These are phyloP conservation scores for Heliothis virescens DNA, from an alignment of 1,140 invertebrate genomes.

Conservation along the genomic window DNA sequence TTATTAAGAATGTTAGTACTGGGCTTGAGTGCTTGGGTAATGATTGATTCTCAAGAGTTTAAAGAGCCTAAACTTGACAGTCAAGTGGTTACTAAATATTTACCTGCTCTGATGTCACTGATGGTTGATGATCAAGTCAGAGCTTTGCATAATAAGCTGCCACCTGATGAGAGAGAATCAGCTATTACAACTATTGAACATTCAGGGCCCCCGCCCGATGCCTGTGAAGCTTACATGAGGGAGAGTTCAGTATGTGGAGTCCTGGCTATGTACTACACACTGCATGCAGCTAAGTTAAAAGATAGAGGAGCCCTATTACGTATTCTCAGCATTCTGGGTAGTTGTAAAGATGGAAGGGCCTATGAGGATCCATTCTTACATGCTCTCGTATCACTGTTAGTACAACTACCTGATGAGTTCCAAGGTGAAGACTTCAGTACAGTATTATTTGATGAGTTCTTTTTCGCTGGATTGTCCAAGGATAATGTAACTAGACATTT, in stretches of 20 bases:
- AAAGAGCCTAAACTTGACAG: slow-evolving; percentile 98
- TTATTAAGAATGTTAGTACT: slow-evolving; percentile 96
- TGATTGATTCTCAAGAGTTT: slow-evolving; percentile 98
- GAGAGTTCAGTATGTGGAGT: slow-evolving; percentile 96
- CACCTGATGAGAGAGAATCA: slow-evolving; percentile 97
- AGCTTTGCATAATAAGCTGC: slow-evolving; percentile 93
- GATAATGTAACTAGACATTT: slow-evolving; percentile 98
- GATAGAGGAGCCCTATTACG: slow-evolving; percentile 95
- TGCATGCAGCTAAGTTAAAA: slow-evolving; percentile 93
- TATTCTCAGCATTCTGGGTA: slow-evolving; percentile 95
- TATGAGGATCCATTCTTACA: slow-evolving; percentile 98
- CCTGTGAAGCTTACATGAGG: slow-evolving; percentile 95
- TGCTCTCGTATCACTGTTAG: slow-evolving; percentile 94
- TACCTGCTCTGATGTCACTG: slow-evolving; percentile 97
- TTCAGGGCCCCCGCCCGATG: slow-evolving; percentile 96
- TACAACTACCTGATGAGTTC: slow-evolving; percentile 97
- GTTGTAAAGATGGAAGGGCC: slow-evolving; percentile 96
- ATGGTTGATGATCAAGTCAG: slow-evolving; percentile 99
- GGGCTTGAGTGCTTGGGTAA: slow-evolving; percentile 97
- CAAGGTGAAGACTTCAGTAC: slow-evolving; percentile 97
- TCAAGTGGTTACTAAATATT: slow-evolving; percentile 97
- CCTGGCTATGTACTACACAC: slow-evolving; percentile 97
- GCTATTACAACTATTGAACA: slow-evolving; percentile 97
- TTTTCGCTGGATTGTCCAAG: slow-evolving; percentile 94
- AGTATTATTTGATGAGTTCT: slow-evolving; percentile 98